These are phyloP conservation scores for Trilocha varians DNA, from an alignment of 2,888 invertebrate species.

Conservation along the genomic window DNA sequence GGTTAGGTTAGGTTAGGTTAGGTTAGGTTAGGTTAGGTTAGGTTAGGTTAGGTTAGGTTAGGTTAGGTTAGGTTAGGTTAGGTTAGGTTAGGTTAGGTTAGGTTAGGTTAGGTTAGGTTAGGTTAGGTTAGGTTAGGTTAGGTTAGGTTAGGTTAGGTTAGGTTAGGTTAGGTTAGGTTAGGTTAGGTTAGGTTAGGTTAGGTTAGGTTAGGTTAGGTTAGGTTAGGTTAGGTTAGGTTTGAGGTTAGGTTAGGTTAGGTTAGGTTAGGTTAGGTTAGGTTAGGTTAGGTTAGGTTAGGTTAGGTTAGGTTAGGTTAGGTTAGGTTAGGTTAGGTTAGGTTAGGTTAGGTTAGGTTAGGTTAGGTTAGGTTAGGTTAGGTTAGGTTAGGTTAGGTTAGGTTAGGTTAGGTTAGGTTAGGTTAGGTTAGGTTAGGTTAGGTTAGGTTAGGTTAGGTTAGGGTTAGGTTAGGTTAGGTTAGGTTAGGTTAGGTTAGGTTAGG, in stretches of 20 bases:
- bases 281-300: constrained; percentile 14
- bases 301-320: constrained; percentile 19
- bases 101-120: constrained; percentile 19
- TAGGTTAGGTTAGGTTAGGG: constrained; percentile 17
- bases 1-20: no score
- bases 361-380: constrained; percentile 16
- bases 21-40: constrained; percentile 11
- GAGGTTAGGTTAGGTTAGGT: no score
- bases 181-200: no score
- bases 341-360: constrained; percentile 15
- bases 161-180: no score
- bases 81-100: no score
- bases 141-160: constrained; percentile 16
- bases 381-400: no score
- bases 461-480: no score
- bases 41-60: constrained; percentile 10
- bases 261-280: constrained; percentile 15
- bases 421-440: constrained; percentile 15
- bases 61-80: constrained; percentile 17
- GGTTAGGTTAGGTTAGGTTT: constrained; percentile 17
- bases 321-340: constrained; percentile 15
- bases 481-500: no score
- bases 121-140: constrained; percentile 16
- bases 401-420: no score
- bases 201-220: constrained; percentile 17